phyloP scores from a whole-genome alignment of 2,888 invertebrate genomes.

The Cybosia mesomella region DNA sequence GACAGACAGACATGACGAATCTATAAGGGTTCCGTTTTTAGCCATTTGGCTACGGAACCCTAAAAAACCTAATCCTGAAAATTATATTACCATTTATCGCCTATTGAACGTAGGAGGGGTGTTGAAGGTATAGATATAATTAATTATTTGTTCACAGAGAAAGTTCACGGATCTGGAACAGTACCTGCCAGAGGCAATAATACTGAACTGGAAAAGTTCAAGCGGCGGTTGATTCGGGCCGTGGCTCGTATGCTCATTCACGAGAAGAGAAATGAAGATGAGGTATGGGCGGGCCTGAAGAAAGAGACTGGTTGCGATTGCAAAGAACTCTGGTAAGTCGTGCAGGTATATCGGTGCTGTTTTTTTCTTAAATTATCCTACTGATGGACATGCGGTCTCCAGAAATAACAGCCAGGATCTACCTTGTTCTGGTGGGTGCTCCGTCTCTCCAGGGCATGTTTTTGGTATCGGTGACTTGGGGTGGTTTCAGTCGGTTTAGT shows the following conservation, averaged over 20 bases:
- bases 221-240: conserved; percentile 73
- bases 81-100: too few relatives aligned
- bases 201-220: conserved; percentile 72
- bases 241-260: conserved; percentile 64
- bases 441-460: too few relatives aligned
- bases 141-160: conserved; percentile 15
- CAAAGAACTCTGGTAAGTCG: conserved; percentile 68
- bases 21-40: too few relatives aligned
- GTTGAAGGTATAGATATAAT: background rate
- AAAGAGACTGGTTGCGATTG: conserved; percentile 73
- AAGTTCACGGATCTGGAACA: background rate
- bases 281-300: conserved; percentile 68
- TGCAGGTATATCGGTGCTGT: background rate
- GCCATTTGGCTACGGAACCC: too few relatives aligned
- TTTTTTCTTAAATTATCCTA: too few relatives aligned
- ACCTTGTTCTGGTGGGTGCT: too few relatives aligned
- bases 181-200: background rate
- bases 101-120: background rate
- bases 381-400: background rate
- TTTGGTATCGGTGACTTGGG: too few relatives aligned
- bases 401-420: too few relatives aligned
- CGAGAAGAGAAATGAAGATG: conserved; percentile 62
- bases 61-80: too few relatives aligned
- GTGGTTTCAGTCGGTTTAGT: too few relatives aligned
- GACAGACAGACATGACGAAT: too few relatives aligned